A percentile compares a stretch with the other conserved stretches of the same genome.
phyloP scores from a whole-genome alignment of 2,113 vertebrate genomes.

The Sus scrofa region DNA sequence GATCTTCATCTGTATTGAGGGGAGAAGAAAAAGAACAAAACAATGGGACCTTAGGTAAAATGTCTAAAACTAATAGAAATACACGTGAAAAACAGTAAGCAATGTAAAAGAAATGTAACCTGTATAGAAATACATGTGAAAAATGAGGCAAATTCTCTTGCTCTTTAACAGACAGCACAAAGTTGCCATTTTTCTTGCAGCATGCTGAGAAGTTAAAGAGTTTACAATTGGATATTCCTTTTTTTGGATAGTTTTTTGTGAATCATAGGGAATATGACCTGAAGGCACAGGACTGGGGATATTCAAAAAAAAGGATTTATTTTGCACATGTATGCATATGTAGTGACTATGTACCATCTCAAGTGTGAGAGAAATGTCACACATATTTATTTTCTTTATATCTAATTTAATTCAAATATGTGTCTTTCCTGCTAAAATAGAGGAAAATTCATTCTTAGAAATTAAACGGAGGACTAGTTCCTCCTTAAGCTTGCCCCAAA shows the following conservation, averaged over 20 bases:
- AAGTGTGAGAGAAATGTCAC: background rate
- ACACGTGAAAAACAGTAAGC: background rate
- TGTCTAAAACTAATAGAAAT: constrained; percentile 21
- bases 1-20: background rate
- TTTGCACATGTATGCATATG: background rate
- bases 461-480: background rate
- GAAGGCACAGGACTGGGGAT: background rate
- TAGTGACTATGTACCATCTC: background rate
- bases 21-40: background rate
- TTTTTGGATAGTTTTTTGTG: background rate
- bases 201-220: constrained; percentile 32
- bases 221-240: background rate
- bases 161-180: background rate
- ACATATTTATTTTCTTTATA: constrained; percentile 46
- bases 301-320: background rate
- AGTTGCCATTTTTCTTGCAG: background rate
- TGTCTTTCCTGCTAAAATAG: background rate
- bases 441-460: background rate
- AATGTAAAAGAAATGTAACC: no score
- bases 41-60: background rate
- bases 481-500: background rate
- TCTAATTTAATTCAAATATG: background rate
- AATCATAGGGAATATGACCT: background rate
- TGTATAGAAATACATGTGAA: background rate
- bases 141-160: background rate